Conservation (phyloP, 2,113 vertebrate genomes). For the Microcebus jonahi region DNA sequence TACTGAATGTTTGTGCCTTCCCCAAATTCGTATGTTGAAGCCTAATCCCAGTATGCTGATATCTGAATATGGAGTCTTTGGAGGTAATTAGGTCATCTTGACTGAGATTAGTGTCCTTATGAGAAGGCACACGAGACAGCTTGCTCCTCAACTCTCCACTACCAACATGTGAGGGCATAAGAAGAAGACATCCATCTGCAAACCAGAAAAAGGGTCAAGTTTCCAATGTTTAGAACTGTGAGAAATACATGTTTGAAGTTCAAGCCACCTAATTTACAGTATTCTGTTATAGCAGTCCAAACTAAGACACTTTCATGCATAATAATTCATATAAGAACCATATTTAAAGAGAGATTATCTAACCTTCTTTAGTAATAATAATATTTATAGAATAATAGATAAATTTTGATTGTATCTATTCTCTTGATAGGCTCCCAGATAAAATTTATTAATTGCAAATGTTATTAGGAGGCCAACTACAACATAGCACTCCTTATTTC, state of each 20-base stretch:
- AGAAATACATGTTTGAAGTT: not conserved
- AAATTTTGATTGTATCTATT: not conserved
- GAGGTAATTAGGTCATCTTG: not conserved
- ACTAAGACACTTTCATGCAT: not conserved
- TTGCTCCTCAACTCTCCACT: not conserved
- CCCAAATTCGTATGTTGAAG: not conserved
- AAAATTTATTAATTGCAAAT: not conserved
- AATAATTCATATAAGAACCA: not conserved
- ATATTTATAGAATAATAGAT: not conserved
- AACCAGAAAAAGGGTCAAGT: not conserved
- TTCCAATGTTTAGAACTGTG: not conserved
- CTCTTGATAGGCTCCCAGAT: not conserved
- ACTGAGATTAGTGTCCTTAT: not conserved
- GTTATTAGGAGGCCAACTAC: not conserved
- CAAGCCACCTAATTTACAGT: not conserved
- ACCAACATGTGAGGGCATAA: too few species aligned
- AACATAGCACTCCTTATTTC: not conserved
- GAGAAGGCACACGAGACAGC: not conserved
- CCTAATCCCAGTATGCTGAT: not conserved
- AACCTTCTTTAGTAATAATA: not conserved
- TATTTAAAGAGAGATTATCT: not conserved
- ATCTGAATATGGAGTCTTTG: not conserved
- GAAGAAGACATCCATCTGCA: not conserved
- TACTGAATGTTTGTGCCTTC: not conserved
- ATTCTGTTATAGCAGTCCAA: not conserved